Evolutionary conservation across 1,140 invertebrate species (phyloP).

Genomic region (Ganaspis sp.): DNA sequence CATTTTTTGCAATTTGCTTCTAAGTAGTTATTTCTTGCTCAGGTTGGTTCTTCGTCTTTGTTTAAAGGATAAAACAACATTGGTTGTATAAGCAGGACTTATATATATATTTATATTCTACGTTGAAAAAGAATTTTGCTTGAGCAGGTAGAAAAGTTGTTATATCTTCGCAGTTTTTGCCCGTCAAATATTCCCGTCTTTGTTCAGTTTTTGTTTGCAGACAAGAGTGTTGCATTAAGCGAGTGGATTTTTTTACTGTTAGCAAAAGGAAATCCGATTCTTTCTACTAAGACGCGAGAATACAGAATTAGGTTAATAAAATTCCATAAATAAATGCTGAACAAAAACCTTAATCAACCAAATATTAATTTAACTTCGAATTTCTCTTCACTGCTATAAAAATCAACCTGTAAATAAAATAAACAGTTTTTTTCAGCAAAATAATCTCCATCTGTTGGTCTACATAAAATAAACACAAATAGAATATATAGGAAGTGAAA

Average conservation of each 20-base stretch:
- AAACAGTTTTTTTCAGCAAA: too few species aligned
- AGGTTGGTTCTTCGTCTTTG: neutral
- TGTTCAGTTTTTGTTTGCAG: neutral
- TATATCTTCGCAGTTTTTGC: neutral
- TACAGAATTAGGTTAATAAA: neutral
- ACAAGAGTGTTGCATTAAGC: constrained; percentile 10
- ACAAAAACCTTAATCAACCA: too few species aligned
- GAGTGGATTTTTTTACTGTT: neutral
- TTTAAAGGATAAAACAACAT: neutral
- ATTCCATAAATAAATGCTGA: neutral
- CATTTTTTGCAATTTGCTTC: constrained; percentile 22
- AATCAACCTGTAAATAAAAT: too few species aligned
- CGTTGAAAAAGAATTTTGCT: neutral
- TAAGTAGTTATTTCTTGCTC: neutral
- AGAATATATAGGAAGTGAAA: too few species aligned
- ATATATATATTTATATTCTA: constrained; percentile 20
- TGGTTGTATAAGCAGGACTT: neutral
- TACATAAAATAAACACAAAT: too few species aligned
- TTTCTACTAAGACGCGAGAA: neutral
- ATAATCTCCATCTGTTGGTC: too few species aligned
- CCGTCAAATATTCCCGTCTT: neutral
- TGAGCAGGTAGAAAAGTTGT: constrained; percentile 9
- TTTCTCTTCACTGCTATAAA: too few species aligned
- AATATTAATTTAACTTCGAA: too few species aligned
- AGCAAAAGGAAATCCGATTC: neutral